Conservation (phyloP, 2,888 invertebrate genomes). For the Noctuana brunneofusca region DNA sequence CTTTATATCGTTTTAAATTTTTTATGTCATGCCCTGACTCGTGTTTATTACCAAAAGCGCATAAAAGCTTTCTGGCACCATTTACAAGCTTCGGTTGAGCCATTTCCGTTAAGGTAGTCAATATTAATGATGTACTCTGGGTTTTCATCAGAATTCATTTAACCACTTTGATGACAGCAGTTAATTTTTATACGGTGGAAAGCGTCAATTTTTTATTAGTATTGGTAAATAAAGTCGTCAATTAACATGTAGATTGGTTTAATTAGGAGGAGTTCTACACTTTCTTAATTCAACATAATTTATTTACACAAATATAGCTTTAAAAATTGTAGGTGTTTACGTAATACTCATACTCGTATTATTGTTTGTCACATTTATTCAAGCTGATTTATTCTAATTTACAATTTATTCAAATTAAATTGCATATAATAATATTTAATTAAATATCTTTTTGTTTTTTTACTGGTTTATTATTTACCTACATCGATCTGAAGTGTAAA, state of each 20-base stretch:
- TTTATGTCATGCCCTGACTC: slow-evolving; percentile 2
- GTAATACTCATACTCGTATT: no score
- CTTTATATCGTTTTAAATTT: not conserved
- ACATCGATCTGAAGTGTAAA: no score
- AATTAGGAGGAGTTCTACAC: not conserved
- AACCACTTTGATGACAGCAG: slow-evolving; percentile 19
- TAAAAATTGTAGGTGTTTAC: no score
- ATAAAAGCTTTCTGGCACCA: slow-evolving; percentile 14
- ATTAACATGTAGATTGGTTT: not conserved
- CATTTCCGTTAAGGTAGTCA: slow-evolving; percentile 26
- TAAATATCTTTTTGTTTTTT: no score
- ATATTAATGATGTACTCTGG: slow-evolving; percentile 29
- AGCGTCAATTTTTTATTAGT: not conserved
- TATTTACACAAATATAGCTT: no score
- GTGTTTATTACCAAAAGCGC: slow-evolving; percentile 13
- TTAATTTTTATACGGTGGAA: slow-evolving; percentile 9
- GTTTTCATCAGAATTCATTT: slow-evolving; percentile 30
- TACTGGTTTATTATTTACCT: no score
- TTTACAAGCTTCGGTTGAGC: slow-evolving; percentile 11
- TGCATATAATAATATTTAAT: no score
- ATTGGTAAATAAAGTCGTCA: not conserved
- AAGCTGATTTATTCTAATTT: no score
- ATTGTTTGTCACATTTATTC: no score
- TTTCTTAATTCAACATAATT: no score
- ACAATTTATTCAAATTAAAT: no score